A percentile compares a stretch with the other conserved stretches of the same genome.
phyloP scores from a whole-genome alignment of 2,113 vertebrate genomes.

The Vulpes vulpes region DNA sequence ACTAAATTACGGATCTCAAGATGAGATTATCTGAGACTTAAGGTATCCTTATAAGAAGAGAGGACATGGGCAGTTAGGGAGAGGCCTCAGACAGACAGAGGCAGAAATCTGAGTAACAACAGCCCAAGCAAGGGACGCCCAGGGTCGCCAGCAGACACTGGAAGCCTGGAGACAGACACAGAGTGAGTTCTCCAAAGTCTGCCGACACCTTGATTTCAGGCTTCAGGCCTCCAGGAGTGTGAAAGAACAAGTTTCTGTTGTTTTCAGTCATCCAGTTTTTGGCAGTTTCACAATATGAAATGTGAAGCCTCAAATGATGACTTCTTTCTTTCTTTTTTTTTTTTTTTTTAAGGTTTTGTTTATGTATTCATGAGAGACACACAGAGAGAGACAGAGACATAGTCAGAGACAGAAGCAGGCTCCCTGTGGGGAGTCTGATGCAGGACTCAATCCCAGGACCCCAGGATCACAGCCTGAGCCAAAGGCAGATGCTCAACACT shows the following conservation, averaged over 20 bases:
- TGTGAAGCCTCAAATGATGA: neutral
- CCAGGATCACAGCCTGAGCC: too few species aligned
- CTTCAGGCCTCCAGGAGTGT: neutral
- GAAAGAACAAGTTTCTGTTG: neutral
- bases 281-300: neutral
- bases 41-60: neutral
- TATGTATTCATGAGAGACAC: too few species aligned
- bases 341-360: too few species aligned
- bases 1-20: neutral
- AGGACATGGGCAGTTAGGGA: neutral
- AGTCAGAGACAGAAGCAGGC: too few species aligned
- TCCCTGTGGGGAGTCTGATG: too few species aligned
- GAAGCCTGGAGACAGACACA: rapidly evolving
- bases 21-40: neutral
- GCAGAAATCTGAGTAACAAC: neutral
- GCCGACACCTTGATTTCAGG: neutral
- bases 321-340: too few species aligned
- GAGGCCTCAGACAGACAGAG: too few species aligned
- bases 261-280: neutral
- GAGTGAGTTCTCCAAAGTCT: rapidly evolving
- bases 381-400: too few species aligned
- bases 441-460: too few species aligned
- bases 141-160: rapidly evolving
- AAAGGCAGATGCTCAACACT: too few species aligned
- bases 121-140: rapidly evolving